Percentiles rank a stretch among this genome's conserved stretches.
These are phyloP conservation scores for Corythoichthys intestinalis DNA, from an alignment of 2,113 vertebrate species.

Conservation along the genomic window DNA sequence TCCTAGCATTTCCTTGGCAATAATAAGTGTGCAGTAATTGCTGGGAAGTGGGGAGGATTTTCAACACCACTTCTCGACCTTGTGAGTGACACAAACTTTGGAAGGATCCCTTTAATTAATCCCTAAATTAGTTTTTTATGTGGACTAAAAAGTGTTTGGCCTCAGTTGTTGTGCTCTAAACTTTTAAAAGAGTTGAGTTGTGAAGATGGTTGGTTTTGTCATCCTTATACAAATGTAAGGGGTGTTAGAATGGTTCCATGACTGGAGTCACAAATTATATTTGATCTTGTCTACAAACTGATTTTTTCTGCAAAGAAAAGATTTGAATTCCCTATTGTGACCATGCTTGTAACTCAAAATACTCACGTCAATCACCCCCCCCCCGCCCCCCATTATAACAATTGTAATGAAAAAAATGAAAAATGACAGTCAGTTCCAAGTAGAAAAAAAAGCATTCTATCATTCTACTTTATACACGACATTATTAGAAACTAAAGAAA, in stretches of 20 bases:
- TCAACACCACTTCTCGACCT: constrained; percentile 72
- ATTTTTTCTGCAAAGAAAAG: background rate
- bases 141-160: constrained; percentile 63
- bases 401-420: too few species aligned
- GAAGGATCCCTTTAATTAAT: constrained; percentile 64
- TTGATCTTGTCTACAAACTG: too few species aligned
- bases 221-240: background rate
- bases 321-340: background rate
- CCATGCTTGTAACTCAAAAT: background rate
- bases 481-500: too few species aligned
- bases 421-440: too few species aligned
- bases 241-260: background rate
- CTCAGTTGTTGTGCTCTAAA: constrained; percentile 6
- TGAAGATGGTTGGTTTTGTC: background rate
- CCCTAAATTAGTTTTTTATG: constrained; percentile 73
- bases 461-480: too few species aligned
- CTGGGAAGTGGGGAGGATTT: constrained; percentile 66
- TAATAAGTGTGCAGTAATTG: constrained; percentile 75
- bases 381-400: background rate
- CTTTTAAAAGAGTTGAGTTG: constrained; percentile 29
- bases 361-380: too few species aligned
- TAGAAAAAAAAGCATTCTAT: too few species aligned
- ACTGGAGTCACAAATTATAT: background rate
- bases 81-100: constrained; percentile 75
- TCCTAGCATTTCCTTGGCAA: constrained; percentile 72